These are phyloP conservation scores for Recurvirostra avosetta DNA, from an alignment of 2,113 vertebrate genomes.

Conservation along the genomic window DNA sequence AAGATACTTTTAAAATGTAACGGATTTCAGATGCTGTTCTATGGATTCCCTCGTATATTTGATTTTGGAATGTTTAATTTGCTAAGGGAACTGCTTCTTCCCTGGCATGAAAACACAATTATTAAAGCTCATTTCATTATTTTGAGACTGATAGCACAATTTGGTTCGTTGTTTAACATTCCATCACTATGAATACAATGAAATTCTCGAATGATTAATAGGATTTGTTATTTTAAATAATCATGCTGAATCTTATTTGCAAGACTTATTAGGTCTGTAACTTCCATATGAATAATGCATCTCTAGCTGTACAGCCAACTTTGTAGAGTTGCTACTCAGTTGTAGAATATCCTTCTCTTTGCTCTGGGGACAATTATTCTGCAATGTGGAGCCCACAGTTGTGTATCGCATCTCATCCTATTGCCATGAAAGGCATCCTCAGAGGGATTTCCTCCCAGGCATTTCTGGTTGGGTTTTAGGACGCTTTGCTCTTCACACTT, in stretches of 20 bases:
- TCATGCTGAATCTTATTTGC: background rate
- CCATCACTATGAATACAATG: background rate
- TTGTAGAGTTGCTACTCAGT: background rate
- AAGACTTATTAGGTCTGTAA: background rate
- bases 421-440: background rate
- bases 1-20: background rate
- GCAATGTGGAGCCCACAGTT: fast-evolving
- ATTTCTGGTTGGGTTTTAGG: background rate
- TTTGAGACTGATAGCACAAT: conserved; percentile 11
- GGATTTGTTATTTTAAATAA: conserved; percentile 43
- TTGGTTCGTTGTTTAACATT: conserved; percentile 22
- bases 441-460: background rate
- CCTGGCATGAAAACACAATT: conserved; percentile 49
- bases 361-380: background rate
- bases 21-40: background rate
- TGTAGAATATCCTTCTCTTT: background rate
- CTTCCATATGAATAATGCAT: background rate
- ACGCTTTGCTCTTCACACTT: background rate
- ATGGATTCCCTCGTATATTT: background rate
- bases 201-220: conserved; percentile 28
- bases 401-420: background rate
- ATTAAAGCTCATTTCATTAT: conserved; percentile 30
- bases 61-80: conserved; percentile 12
- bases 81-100: background rate
- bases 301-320: background rate